Percentiles rank a stretch among this genome's conserved stretches.
These are phyloP conservation scores for Torymus texanus DNA, from an alignment of 2,888 invertebrate genomes.

Conservation along the genomic window DNA sequence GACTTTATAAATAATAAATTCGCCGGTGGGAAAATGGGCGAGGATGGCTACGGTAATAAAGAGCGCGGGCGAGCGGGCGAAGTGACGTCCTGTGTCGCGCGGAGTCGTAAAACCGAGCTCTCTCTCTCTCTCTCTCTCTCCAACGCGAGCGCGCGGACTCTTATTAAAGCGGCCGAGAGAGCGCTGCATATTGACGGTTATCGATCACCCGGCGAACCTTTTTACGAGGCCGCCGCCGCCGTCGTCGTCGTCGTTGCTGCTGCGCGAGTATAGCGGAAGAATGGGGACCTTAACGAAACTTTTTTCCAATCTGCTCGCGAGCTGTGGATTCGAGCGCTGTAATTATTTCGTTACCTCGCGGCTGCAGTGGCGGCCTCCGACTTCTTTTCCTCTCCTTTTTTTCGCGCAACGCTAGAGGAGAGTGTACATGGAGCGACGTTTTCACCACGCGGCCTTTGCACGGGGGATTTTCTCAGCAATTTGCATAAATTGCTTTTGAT, in stretches of 20 bases:
- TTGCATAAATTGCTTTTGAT: constrained; percentile 40
- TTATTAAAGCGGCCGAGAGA: constrained; percentile 66
- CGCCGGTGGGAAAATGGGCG: constrained; percentile 58
- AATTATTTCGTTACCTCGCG: constrained; percentile 27
- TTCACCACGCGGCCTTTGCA: neutral
- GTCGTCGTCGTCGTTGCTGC: too few relatives aligned
- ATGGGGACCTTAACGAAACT: constrained; percentile 41
- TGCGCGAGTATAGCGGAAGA: constrained; percentile 5
- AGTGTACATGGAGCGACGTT: neutral
- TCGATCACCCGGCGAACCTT: constrained; percentile 66
- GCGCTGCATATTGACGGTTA: constrained; percentile 70
- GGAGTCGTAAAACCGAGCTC: constrained; percentile 71
- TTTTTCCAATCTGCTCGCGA: constrained; percentile 32
- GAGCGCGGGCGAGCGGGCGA: constrained; percentile 65
- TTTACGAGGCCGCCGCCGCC: constrained; percentile 35
- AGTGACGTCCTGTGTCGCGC: constrained; percentile 74
- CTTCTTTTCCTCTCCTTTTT: constrained; percentile 3
- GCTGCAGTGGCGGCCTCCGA: neutral
- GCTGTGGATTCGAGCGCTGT: constrained; percentile 16
- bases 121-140: constrained; percentile 37
- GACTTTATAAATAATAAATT: constrained; percentile 73
- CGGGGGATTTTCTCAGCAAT: constrained; percentile 32
- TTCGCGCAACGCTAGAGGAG: too few relatives aligned
- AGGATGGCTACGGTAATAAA: constrained; percentile 68
- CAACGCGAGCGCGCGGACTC: constrained; percentile 61